Base-by-base conservation (phyloP, 2,113 vertebrate genomes). In the Gobio gobio region DNA sequence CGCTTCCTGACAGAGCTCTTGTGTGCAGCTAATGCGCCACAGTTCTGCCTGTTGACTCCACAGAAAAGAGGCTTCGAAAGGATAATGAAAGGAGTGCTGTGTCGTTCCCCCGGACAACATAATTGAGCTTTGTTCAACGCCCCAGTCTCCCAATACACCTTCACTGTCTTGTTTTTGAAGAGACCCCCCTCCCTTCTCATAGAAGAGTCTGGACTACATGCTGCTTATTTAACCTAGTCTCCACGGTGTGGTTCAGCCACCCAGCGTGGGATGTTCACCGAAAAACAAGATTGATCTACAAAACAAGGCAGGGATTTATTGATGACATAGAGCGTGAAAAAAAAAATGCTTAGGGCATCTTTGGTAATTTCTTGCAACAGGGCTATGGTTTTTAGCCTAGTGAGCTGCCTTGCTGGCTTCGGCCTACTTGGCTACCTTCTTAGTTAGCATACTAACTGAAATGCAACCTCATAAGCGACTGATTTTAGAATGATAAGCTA, bases 101-200 rank as follows among this genome's bases (percentile, higher is more conserved):
- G 81, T 87, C 81, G 77, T 82, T 80, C 83, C 79, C 74, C 56
- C 43, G 64, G 84, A 89, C 74, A 79, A 87, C 87, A 90, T 87
- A 85, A 88, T 86, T 78, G 77, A 85, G 86, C 87, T 85, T 87
- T 91, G 86, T 88, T 86, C 85, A 83, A 80, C 72, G n/a, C 68
- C 26, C 56, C 76, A 49, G 83, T 85, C 79, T 77, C 59, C 76
- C 83, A 82, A 45, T 85, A 85, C 84, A 85, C 89, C 78, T 88
- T 86, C 56, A 43, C 78, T 85, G 85, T 83, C 82, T 82, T 83
- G 77, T 87, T 86, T 79, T 79, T 83, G 61, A 85, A 58, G 83
- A 78, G 81, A 22, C 47, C 83, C 63, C 54, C 80, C n/a, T 63
- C 45, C 24, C n/a, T 45, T 85, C 68, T 54, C 70, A 82, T 63